Conservation (phyloP, 1,140 invertebrate genomes). For the Temnothorax curvispinosus region DNA sequence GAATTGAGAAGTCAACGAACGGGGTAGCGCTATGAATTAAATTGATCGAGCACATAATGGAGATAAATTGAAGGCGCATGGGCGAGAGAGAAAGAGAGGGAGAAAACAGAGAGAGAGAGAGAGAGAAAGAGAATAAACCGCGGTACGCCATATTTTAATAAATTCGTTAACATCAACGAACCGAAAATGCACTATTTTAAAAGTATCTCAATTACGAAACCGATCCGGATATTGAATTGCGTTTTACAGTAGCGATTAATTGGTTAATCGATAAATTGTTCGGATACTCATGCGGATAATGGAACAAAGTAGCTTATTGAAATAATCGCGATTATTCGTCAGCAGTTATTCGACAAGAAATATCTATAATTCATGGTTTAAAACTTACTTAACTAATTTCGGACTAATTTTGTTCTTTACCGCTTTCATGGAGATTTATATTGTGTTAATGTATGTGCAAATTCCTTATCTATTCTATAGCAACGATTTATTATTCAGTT, state of each 20-base stretch:
- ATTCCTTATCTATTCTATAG: neutral
- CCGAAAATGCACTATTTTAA: neutral
- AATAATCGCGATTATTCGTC: neutral
- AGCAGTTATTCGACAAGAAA: neutral
- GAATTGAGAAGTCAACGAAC: slow-evolving; percentile 59
- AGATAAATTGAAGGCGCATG: slow-evolving; percentile 42
- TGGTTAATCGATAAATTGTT: neutral
- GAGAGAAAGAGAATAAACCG: neutral
- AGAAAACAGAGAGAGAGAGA: neutral
- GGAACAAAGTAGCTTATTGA: neutral
- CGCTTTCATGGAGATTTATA: neutral
- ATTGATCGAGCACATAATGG: slow-evolving; percentile 46
- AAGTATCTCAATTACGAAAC: neutral
- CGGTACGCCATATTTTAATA: neutral
- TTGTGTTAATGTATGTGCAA: neutral
- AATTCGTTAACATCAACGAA: slow-evolving; percentile 15
- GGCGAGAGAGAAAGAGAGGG: neutral
- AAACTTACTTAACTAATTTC: neutral
- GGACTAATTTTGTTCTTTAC: neutral
- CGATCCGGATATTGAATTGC: neutral
- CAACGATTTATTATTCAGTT: neutral
- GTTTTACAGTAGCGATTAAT: slow-evolving; percentile 1
- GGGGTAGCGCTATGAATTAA: slow-evolving; percentile 42
- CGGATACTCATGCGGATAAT: neutral
- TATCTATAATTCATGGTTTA: neutral